phyloP scores from a whole-genome alignment of 2,797 vertebrate genomes.

The Erethizon dorsatum region DNA sequence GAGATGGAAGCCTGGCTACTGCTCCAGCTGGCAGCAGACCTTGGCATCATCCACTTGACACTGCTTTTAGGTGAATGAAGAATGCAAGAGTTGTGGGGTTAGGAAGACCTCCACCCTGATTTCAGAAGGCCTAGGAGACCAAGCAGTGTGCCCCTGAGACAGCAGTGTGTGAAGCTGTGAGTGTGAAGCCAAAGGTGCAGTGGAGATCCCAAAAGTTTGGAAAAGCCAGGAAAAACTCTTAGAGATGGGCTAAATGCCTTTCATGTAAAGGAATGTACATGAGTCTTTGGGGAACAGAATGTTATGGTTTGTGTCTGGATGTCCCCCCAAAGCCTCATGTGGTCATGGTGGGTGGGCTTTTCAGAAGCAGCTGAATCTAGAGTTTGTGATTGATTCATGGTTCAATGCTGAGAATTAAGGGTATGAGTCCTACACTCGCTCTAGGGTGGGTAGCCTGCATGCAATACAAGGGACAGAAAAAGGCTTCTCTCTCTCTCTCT shows the following conservation, averaged over 20 bases:
- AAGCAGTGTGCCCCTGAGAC: not conserved
- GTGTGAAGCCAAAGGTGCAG: not conserved
- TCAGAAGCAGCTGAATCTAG: not conserved
- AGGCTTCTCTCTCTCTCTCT: too few species aligned
- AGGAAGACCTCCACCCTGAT: not conserved
- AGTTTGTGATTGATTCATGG: not conserved
- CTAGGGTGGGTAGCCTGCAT: too few species aligned
- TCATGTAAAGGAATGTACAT: not conserved
- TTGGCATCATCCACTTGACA: not conserved
- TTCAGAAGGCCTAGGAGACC: not conserved
- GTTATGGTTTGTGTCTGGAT: not conserved
- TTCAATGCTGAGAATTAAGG: not conserved
- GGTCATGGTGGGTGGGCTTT: not conserved
- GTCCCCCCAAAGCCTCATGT: not conserved
- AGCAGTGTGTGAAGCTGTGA: too few species aligned
- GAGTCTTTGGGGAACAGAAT: not conserved
- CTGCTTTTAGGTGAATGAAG: not conserved
- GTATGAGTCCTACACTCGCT: too few species aligned
- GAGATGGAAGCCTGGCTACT: not conserved
- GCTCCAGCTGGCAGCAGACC: not conserved
- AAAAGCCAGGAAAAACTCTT: not conserved
- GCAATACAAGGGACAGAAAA: too few species aligned
- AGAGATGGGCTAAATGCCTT: not conserved
- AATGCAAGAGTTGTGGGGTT: not conserved
- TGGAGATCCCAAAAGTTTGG: not conserved